phyloP scores from a whole-genome alignment of 2,888 invertebrate genomes.

The Acronicta aceris region DNA sequence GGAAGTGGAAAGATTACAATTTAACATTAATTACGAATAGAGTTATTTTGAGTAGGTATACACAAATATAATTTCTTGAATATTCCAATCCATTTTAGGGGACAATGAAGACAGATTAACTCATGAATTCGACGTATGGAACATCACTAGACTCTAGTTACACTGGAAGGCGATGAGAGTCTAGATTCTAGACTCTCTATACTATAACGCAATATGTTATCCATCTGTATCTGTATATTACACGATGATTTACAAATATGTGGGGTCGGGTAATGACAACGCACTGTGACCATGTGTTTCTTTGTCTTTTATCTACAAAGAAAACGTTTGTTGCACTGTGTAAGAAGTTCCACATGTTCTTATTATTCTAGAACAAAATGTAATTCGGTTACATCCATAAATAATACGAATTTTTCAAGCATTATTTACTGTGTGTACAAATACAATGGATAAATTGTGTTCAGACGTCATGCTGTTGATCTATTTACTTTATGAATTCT shows the following conservation, averaged over 20 bases:
- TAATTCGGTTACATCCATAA: slow-evolving; percentile 19
- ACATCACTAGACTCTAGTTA: too few species aligned
- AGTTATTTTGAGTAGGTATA: too few species aligned
- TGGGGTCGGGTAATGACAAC: slow-evolving; percentile 41
- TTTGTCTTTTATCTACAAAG: slow-evolving; percentile 38
- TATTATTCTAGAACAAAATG: slow-evolving; percentile 8
- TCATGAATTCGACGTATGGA: too few species aligned
- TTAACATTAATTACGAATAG: too few species aligned
- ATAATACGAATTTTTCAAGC: slow-evolving; percentile 7
- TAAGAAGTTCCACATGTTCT: slow-evolving; percentile 19
- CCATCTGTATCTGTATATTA: slow-evolving; percentile 8
- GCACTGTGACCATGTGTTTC: slow-evolving; percentile 34
- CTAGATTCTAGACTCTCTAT: too few species aligned
- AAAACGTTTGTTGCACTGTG: slow-evolving; percentile 19
- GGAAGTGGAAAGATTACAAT: too few species aligned
- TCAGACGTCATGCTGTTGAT: slow-evolving; percentile 28
- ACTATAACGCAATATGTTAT: background rate
- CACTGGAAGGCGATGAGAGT: too few species aligned
- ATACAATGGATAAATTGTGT: slow-evolving; percentile 12
- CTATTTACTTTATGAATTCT: slow-evolving; percentile 15
- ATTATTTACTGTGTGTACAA: slow-evolving; percentile 18
- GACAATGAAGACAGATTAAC: too few species aligned
- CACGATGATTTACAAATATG: slow-evolving; percentile 40
- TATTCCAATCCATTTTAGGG: too few species aligned
- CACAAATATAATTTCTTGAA: too few species aligned